phyloP scores from a whole-genome alignment of 2,888 invertebrate genomes.

The Onthophagus sagittarius region DNA sequence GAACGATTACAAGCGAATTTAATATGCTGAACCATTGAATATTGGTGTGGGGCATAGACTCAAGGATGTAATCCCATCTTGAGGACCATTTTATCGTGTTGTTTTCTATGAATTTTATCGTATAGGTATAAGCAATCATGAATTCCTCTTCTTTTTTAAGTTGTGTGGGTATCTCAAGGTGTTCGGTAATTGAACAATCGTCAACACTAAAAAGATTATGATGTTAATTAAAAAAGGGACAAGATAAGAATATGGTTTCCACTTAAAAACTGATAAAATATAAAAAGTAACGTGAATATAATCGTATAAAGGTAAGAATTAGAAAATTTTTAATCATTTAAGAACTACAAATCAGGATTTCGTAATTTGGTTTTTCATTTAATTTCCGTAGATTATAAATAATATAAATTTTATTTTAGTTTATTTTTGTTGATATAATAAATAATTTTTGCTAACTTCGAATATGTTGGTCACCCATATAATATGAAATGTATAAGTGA shows the following conservation, averaged over 20 bases:
- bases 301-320: background rate
- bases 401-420: no score
- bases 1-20: conserved; percentile 94
- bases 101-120: conserved; percentile 74
- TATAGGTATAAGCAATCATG: conserved; percentile 80
- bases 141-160: conserved; percentile 52
- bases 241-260: background rate
- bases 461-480: no score
- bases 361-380: no score
- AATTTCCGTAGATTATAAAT: no score
- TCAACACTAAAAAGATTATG: conserved; percentile 47
- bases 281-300: conserved; percentile 1
- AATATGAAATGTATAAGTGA: no score
- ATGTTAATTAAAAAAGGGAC: conserved; percentile 23
- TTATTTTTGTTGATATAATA: no score
- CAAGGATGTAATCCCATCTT: conserved; percentile 98
- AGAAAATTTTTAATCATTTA: no score
- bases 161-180: conserved; percentile 67
- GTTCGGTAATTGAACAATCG: conserved; percentile 54
- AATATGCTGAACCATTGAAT: conserved; percentile 99
- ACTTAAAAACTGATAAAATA: background rate
- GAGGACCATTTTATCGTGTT: conserved; percentile 95
- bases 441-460: no score
- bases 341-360: no score
- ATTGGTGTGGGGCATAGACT: conserved; percentile 91